Evolutionary conservation across 2,888 invertebrate species (phyloP).

Genomic region (Drosophila lacicola): DNA sequence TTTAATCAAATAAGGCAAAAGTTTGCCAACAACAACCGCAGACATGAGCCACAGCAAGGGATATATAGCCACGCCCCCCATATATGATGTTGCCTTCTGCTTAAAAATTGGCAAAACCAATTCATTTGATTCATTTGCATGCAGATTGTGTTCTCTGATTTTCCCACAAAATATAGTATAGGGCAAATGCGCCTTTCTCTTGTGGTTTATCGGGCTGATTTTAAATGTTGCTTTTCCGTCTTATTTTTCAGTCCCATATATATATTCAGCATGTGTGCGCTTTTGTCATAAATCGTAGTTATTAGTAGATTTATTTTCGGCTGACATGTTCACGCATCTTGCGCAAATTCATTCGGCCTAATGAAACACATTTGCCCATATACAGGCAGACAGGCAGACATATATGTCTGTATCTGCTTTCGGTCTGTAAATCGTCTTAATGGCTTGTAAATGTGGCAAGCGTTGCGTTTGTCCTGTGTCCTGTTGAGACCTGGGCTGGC

Average conservation of each 20-base stretch:
- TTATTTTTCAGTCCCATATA: conserved; percentile 8
- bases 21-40: conserved; percentile 42
- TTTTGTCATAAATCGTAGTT: conserved; percentile 73
- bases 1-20: conserved; percentile 77
- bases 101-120: conserved; percentile 67
- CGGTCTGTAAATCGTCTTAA: conserved; percentile 15
- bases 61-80: conserved; percentile 20
- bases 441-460: conserved; percentile 19
- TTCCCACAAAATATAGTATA: conserved; percentile 2
- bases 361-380: conserved; percentile 21
- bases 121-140: conserved; percentile 78
- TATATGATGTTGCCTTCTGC: conserved; percentile 28
- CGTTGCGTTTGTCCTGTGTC: conserved; percentile 1
- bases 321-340: conserved; percentile 70
- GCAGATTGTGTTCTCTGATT: conserved; percentile 69
- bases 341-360: conserved; percentile 51
- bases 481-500: conserved; percentile 9
- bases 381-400: background rate
- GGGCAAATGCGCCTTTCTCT: conserved; percentile 19
- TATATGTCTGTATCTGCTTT: background rate
- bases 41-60: conserved; percentile 54
- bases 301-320: conserved; percentile 74
- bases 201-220: conserved; percentile 45
- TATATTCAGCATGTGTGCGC: conserved; percentile 2
- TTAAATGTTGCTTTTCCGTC: conserved; percentile 37